Evolutionary conservation across 2,113 vertebrate genomes (phyloP), one percentile per base, ranked within the genome.

Genomic region (Phainopepla nitens): DNA sequence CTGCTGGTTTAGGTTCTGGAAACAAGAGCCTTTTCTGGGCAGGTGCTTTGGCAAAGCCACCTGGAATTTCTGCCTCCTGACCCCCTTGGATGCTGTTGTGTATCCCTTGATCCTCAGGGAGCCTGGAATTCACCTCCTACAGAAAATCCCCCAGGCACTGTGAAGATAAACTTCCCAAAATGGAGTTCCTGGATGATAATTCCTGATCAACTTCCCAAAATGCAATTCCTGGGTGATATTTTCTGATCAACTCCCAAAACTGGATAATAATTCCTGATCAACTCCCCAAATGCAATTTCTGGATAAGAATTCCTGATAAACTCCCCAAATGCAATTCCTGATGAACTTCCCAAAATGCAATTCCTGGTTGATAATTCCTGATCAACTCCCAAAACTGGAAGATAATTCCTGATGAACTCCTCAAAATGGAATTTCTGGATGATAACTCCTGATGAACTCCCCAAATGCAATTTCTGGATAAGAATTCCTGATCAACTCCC

Each of bases 351-450:
- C 21, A 28, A 44, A 44, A 13, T 36, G 24, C n/a, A 47, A 22
- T 47, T 17, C 35, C n/a, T 58, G 57, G 15, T 2, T 58, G n/a
- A 7, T 7, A 58, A 61, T 19, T 28, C 60, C 39, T 29, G 2
- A 41, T 5, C 0, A 42, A 20, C 9, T n/a, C 39, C 28, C 9
- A 36, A 15, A 68, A 39, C 31, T 23, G 49, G 35, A 1, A 23
- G 8, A 7, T 0, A 33, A 72, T n/a, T 45, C 54, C 42, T 58
- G 2, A 60, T 5, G 0, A 39, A 11, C 1, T 18, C 15, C 20
- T 13, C 28, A 15, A 11, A n/a, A 51, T 51, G 27, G 5, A 70
- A 28, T 31, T 51, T 6, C 5, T 42, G 39, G 23, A 2, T 42
- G 69, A 5, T 3, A 27, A 56, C n/a, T n/a, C 71, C 71, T 47